A percentile compares a stretch with the other conserved stretches of the same genome.
These are phyloP conservation scores for Philopedon plagiatum DNA, from an alignment of 2,888 invertebrate genomes.

Conservation along the genomic window DNA sequence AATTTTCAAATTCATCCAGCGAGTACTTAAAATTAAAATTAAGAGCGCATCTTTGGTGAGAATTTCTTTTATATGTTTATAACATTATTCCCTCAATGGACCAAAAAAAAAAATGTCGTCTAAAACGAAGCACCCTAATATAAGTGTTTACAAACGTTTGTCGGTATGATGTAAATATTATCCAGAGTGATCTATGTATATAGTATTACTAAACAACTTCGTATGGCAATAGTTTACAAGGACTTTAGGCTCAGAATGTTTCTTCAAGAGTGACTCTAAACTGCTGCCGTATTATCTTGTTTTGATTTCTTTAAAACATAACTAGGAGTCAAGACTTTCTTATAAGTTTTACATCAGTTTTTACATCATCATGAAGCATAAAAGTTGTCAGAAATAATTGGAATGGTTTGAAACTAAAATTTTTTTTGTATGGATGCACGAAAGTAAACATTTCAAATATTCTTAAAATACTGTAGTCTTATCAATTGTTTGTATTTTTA, in stretches of 20 bases:
- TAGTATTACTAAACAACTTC: conserved; percentile 32
- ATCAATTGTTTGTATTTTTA: conserved; percentile 60
- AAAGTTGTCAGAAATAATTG: conserved; percentile 15
- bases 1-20: no score
- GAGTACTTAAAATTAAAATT: no score
- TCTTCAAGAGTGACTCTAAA: conserved; percentile 36
- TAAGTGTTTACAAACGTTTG: not conserved
- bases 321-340: conserved; percentile 19
- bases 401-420: conserved; percentile 13
- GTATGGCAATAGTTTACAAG: conserved; percentile 17
- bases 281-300: conserved; percentile 25
- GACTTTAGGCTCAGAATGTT: conserved; percentile 5
- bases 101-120: no score
- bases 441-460: conserved; percentile 35
- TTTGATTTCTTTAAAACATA: conserved; percentile 25
- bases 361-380: conserved; percentile 24
- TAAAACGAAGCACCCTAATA: no score
- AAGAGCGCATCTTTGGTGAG: no score
- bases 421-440: conserved; percentile 34
- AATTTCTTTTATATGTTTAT: no score
- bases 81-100: no score
- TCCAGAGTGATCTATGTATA: conserved; percentile 36
- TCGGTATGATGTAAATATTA: conserved; percentile 37
- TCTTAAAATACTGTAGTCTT: conserved; percentile 52
- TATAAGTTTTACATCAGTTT: conserved; percentile 8